Evolutionary conservation across 2,888 invertebrate species (phyloP).

Genomic region (Clivina fossor): DNA sequence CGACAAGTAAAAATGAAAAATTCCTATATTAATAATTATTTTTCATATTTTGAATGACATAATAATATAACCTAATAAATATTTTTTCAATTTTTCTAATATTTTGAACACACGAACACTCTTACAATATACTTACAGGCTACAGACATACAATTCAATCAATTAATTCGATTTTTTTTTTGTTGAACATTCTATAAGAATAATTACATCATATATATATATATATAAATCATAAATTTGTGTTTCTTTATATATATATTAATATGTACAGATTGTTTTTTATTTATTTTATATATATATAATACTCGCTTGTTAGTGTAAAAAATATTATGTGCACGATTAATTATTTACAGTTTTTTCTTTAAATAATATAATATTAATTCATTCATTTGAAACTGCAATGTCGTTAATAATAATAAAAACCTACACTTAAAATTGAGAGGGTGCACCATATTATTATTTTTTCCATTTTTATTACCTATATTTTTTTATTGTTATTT

Average conservation of each 20-base stretch:
- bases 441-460: conserved; percentile 33
- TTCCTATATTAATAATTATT: background rate
- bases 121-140: conserved; percentile 42
- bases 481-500: conserved; percentile 5
- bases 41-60: too few species aligned
- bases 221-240: conserved; percentile 34
- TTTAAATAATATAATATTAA: too few species aligned
- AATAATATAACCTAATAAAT: too few species aligned
- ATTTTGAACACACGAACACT: conserved; percentile 34
- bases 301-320: conserved; percentile 40
- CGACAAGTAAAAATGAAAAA: too few species aligned
- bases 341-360: conserved; percentile 29
- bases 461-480: conserved; percentile 19
- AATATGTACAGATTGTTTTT: conserved; percentile 40
- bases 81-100: conserved; percentile 25
- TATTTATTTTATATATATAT: too few species aligned
- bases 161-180: too few species aligned
- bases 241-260: conserved; percentile 41
- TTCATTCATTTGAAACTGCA: too few species aligned
- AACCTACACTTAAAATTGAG: too few species aligned
- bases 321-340: conserved; percentile 40
- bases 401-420: too few species aligned
- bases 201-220: too few species aligned
- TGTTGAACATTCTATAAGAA: conserved; percentile 49
- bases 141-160: conserved; percentile 43